phyloP scores from a whole-genome alignment of 2,797 vertebrate species.

The Luscinia megarhynchos region DNA sequence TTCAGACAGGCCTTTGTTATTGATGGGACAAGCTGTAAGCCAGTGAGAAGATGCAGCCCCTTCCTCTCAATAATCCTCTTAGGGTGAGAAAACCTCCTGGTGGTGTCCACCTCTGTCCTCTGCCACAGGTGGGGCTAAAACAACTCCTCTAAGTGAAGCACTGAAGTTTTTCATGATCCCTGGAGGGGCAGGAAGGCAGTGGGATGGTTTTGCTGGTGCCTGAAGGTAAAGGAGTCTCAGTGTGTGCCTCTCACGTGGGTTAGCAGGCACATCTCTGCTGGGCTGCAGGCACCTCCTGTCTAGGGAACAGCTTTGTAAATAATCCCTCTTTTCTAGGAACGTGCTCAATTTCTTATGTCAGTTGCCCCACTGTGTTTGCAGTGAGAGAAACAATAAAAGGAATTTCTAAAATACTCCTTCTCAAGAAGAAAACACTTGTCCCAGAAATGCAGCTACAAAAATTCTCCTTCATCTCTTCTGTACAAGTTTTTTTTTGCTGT shows the following conservation, averaged over 20 bases:
- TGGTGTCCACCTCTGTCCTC: not conserved
- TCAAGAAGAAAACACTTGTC: not conserved
- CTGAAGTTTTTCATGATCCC: not conserved
- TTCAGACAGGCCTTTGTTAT: not conserved
- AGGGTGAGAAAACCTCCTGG: not conserved
- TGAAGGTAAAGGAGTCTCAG: not conserved
- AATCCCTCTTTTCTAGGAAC: not conserved
- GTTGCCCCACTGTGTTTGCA: not conserved
- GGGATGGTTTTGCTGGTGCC: not conserved
- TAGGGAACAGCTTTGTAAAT: not conserved
- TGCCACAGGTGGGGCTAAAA: not conserved
- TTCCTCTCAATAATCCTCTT: not conserved
- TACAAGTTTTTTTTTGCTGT: not conserved
- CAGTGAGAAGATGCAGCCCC: not conserved
- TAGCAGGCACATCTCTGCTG: not conserved
- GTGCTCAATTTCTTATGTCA: not conserved
- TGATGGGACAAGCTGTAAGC: not conserved
- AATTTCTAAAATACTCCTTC: not conserved
- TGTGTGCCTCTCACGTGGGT: not conserved
- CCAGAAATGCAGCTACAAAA: not conserved
- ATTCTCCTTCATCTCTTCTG: not conserved
- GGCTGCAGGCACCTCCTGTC: not conserved
- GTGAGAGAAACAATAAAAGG: not conserved
- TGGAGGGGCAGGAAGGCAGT: not conserved
- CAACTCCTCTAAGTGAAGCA: not conserved